These are phyloP conservation scores for Xestia ashworthii DNA, from an alignment of 2,888 invertebrate species.

Conservation along the genomic window DNA sequence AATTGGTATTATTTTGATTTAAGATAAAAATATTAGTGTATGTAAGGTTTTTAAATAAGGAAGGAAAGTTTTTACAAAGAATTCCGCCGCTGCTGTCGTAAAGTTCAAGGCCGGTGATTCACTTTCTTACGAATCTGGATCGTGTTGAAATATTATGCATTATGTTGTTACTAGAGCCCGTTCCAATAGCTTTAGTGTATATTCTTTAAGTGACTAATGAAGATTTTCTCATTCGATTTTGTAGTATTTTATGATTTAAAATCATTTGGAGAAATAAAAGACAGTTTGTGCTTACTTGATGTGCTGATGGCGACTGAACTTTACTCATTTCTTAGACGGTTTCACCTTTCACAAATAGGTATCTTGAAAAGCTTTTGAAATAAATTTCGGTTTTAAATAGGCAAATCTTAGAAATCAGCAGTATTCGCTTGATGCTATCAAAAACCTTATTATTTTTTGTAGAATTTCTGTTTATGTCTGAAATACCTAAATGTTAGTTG, in stretches of 20 bases:
- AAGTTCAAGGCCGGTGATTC: constrained; percentile 36
- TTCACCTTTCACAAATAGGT: neutral
- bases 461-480: neutral
- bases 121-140: constrained; percentile 36
- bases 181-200: neutral
- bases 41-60: neutral
- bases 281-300: too few relatives aligned
- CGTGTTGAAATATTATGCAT: constrained; percentile 17
- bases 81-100: neutral
- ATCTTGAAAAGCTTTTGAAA: neutral
- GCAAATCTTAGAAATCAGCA: neutral
- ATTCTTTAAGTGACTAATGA: neutral
- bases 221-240: too few relatives aligned
- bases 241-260: too few relatives aligned
- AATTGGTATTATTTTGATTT: neutral
- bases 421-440: neutral
- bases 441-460: neutral
- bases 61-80: constrained; percentile 26
- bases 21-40: too few relatives aligned
- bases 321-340: neutral
- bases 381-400: neutral
- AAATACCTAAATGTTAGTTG: neutral
- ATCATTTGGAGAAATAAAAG: too few relatives aligned
- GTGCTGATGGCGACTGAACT: too few relatives aligned
- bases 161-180: neutral